Conservation (phyloP, 1,140 invertebrate species). For the Parasteatoda tepidariorum region DNA sequence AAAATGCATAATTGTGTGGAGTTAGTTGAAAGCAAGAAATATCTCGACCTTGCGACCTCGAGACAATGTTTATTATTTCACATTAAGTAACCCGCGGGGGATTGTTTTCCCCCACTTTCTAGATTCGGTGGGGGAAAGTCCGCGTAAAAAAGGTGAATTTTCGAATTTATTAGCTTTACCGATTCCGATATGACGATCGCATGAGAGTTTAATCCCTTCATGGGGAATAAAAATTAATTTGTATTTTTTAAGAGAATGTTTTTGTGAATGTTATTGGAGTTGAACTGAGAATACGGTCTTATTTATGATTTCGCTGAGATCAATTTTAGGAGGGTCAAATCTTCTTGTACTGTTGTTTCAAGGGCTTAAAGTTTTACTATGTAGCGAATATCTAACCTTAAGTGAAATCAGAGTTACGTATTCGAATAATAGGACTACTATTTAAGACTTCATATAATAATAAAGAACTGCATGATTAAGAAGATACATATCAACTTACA, state of each 20-base stretch:
- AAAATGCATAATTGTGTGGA: constrained; percentile 44
- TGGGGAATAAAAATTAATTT: not conserved
- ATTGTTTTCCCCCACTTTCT: not conserved
- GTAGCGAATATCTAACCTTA: no score
- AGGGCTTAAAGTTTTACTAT: no score
- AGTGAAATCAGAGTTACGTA: no score
- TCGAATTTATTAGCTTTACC: not conserved
- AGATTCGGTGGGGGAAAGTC: not conserved
- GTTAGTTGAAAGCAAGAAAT: constrained; percentile 38
- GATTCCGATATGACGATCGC: not conserved
- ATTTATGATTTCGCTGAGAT: no score
- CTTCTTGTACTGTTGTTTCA: no score
- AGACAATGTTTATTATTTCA: constrained; percentile 56
- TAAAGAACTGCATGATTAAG: no score
- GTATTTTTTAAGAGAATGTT: not conserved
- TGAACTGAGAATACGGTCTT: no score
- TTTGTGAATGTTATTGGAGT: not conserved
- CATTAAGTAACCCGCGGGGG: not conserved
- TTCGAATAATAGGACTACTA: no score
- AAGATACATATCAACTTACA: no score
- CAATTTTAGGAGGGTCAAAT: no score
- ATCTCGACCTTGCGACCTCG: constrained; percentile 39
- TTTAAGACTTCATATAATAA: no score
- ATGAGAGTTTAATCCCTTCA: not conserved
- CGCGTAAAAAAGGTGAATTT: not conserved